These are phyloP conservation scores for Cranoglanis bouderius DNA, from an alignment of 2,113 vertebrate genomes.

Conservation along the genomic window DNA sequence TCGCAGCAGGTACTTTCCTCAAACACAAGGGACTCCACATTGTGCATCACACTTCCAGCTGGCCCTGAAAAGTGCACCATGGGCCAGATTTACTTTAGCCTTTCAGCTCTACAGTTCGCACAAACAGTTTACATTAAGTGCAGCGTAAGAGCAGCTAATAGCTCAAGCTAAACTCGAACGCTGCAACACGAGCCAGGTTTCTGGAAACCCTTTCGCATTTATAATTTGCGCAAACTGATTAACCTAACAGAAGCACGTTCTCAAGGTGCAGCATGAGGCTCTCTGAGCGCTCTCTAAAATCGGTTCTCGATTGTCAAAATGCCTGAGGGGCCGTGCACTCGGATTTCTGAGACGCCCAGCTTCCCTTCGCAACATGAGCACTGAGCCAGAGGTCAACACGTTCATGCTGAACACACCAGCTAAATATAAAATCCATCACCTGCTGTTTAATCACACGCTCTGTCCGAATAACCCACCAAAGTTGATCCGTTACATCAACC, in stretches of 20 bases:
- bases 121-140: background rate
- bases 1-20: background rate
- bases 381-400: background rate
- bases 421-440: constrained; percentile 53
- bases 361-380: constrained; percentile 37
- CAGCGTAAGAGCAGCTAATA: background rate
- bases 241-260: background rate
- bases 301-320: background rate
- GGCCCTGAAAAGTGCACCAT: background rate
- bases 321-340: background rate
- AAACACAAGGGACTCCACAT: background rate
- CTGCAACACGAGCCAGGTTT: background rate
- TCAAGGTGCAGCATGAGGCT: background rate
- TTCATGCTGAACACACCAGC: constrained; percentile 26
- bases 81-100: background rate
- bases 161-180: background rate
- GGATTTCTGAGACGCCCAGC: background rate
- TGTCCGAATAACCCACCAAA: constrained; percentile 31
- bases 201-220: background rate
- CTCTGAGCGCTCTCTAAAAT: background rate
- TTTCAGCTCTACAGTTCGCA: background rate
- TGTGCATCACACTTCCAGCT: background rate
- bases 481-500: background rate
- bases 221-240: background rate
- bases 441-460: constrained; percentile 52